A percentile compares a stretch with the other conserved stretches of the same genome.
These are phyloP conservation scores for Cheilosia vernalis DNA, from an alignment of 2,888 invertebrate species.

Conservation along the genomic window DNA sequence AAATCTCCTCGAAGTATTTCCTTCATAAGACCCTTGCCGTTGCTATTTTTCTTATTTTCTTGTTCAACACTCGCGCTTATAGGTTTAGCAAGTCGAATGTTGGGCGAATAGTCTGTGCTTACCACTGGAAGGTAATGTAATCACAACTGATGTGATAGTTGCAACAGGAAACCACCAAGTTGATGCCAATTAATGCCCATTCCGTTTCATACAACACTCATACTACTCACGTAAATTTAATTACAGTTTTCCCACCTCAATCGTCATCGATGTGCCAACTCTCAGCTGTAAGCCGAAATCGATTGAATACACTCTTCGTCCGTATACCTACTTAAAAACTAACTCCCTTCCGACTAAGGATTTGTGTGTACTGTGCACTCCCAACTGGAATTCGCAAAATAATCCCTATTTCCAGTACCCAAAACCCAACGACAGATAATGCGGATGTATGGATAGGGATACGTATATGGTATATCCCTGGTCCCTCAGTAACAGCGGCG, in stretches of 20 bases:
- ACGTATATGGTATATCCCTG: background rate
- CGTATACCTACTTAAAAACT: background rate
- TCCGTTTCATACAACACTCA: too few species aligned
- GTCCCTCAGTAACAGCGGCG: background rate
- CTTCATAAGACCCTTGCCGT: too few species aligned
- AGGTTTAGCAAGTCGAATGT: too few species aligned
- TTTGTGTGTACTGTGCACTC: background rate
- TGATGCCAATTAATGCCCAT: too few species aligned
- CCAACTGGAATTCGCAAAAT: background rate
- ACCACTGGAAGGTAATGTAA: too few species aligned
- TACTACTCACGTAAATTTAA: too few species aligned
- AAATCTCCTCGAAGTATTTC: too few species aligned
- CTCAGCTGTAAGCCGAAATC: background rate
- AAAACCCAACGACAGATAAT: background rate
- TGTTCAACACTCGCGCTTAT: too few species aligned
- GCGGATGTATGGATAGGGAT: background rate
- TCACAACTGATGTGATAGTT: too few species aligned
- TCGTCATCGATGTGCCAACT: background rate
- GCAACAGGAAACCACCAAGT: too few species aligned
- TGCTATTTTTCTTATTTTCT: too few species aligned
- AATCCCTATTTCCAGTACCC: background rate
- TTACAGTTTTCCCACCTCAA: background rate
- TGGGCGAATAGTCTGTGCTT: too few species aligned
- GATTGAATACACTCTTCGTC: background rate
- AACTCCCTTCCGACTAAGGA: background rate